Conservation (phyloP, 2,113 vertebrate genomes). For the Strigops habroptila region DNA sequence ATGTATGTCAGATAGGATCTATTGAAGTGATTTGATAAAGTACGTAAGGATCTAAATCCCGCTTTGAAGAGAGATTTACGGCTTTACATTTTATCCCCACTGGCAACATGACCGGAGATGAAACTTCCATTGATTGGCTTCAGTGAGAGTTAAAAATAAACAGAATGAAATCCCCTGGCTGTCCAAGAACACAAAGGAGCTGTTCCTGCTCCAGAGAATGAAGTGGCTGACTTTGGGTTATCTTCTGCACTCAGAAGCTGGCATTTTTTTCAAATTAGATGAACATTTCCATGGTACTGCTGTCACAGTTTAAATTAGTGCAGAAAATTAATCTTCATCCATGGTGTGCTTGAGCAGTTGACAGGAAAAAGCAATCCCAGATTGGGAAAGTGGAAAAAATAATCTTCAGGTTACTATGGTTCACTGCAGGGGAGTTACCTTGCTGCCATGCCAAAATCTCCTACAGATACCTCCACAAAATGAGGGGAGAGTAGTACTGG, state of each 20-base stretch:
- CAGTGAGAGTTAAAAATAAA: conserved; percentile 37
- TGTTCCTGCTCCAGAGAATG: not conserved
- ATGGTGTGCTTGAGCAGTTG: not conserved
- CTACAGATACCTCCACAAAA: not conserved
- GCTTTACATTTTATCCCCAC: conserved; percentile 42
- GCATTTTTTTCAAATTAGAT: not conserved
- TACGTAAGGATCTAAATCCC: not conserved
- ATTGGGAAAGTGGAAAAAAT: not conserved
- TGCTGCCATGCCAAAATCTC: not conserved
- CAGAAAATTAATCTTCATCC: not conserved
- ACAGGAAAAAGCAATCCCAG: not conserved
- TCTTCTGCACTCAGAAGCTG: not conserved
- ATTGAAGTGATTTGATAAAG: not conserved
- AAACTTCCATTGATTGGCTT: conserved; percentile 35
- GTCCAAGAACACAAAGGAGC: not conserved
- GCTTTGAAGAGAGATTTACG: conserved; percentile 30
- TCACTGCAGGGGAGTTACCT: not conserved
- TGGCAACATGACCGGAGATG: not conserved
- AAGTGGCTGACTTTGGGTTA: not conserved
- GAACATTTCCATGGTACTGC: not conserved
- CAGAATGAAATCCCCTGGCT: not conserved
- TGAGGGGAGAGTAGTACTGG: not conserved
- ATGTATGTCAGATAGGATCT: not conserved
- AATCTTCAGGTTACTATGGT: not conserved
- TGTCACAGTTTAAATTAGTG: not conserved